Base-by-base conservation (phyloP, 2,797 vertebrate species). In the Percopsis omiscomaycus region DNA sequence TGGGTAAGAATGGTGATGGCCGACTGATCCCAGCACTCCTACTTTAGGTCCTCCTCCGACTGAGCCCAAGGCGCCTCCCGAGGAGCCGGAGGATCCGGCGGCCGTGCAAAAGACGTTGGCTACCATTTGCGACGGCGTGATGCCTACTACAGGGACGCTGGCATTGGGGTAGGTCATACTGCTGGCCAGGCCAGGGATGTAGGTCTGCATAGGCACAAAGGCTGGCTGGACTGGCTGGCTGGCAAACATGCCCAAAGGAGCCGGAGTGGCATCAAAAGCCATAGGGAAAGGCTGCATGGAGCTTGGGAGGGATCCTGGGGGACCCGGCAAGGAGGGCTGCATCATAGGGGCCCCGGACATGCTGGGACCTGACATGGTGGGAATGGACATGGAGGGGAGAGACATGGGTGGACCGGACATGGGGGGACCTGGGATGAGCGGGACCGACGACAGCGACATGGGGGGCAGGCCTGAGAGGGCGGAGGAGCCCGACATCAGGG, bases 121-220 rank as follows among this genome's bases (percentile, higher is more conserved):
- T 75, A 97, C 96, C 95, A 96, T 96, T 87, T 97, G 96, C 0
- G 96, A 97, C 2, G 95, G 95, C 0, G 95, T 97, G 83, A 97
- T 96, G 74, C 95, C 95, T 52, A 96, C 95, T 73, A 96, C 93
- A 0, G 95, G 95, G 50, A 96, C 92, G 0, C 89, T 94, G 78
- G 93, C 79, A 52, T 66, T 83, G 77, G 92, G 92, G 68, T 93
- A 96, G 0, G 94, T 91, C 89, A 95, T 91, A 63, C 91, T 91
- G 90, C 81, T 88, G 78, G 92, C 85, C 80, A 88, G 86, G 74
- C 73, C 87, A 63, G 90, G 94, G 83, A 92, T 91, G 87, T 93
- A 95, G 55, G 87, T 75, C 81, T 91, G 94, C 90, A 94, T 90
- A 75, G 91, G 92, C 72, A 82, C 79, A 12, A 93, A 96, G 22